Evolutionary conservation across 2,113 vertebrate genomes (phyloP).

Genomic region (Dunckerocampus dactyliophorus): DNA sequence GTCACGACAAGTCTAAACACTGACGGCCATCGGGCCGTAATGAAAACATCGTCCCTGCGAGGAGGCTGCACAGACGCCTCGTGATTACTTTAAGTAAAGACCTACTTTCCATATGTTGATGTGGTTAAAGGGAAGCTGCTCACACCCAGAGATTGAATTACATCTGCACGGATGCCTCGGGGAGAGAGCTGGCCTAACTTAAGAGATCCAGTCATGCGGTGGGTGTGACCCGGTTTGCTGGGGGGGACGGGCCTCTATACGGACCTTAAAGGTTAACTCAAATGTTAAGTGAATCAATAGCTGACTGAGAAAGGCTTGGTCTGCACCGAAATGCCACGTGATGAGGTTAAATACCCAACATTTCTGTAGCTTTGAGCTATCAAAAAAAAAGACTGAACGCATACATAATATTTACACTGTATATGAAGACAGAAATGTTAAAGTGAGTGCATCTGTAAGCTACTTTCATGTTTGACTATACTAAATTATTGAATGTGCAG

Average conservation of each 20-base stretch:
- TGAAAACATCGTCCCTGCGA: constrained; percentile 24
- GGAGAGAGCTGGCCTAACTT: constrained; percentile 26
- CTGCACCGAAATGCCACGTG: constrained; percentile 13
- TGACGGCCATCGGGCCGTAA: constrained; percentile 54
- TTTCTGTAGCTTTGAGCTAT: constrained; percentile 2
- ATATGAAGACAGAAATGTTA: background rate
- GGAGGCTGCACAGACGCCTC: constrained; percentile 29
- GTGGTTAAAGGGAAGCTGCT: constrained; percentile 31
- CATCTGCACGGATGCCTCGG: constrained; percentile 28
- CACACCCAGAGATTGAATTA: constrained; percentile 50
- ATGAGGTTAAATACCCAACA: constrained; percentile 6
- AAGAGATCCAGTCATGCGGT: constrained; percentile 5
- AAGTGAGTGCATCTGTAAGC: background rate
- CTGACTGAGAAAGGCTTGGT: constrained; percentile 20
- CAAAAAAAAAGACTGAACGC: background rate
- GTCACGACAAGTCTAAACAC: constrained; percentile 63
- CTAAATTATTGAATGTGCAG: no score
- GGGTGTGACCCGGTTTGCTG: constrained; percentile 11
- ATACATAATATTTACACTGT: background rate
- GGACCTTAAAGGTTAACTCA: constrained; percentile 45
- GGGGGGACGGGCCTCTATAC: constrained; percentile 9
- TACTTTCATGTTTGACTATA: background rate
- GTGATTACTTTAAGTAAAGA: constrained; percentile 48
- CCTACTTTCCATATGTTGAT: constrained; percentile 58
- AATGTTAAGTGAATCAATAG: constrained; percentile 49